Evolutionary conservation across 2,888 invertebrate species (phyloP).

Genomic region (Syritta pipiens): DNA sequence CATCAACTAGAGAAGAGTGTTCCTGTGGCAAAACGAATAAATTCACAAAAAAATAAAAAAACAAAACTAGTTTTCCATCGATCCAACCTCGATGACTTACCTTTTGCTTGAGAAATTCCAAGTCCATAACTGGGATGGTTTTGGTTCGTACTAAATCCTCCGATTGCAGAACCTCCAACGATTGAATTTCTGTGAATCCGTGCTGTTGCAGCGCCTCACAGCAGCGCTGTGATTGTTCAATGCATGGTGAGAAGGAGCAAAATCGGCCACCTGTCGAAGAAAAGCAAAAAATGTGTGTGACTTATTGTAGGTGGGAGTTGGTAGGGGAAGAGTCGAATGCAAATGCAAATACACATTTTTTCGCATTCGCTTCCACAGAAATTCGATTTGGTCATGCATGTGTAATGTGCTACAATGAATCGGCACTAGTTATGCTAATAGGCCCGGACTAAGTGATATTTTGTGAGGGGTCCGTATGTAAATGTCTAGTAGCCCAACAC

Average conservation of each 20-base stretch:
- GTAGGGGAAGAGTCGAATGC: neutral
- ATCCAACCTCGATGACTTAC: conserved; percentile 76
- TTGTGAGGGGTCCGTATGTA: conserved; percentile 37
- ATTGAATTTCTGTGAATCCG: conserved; percentile 91
- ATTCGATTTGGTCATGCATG: neutral
- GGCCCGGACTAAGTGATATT: conserved; percentile 12
- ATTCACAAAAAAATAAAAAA: neutral
- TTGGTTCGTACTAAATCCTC: conserved; percentile 87
- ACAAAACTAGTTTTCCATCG: conserved; percentile 36
- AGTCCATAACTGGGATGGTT: conserved; percentile 84
- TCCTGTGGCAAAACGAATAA: conserved; percentile 41
- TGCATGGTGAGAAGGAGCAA: conserved; percentile 99
- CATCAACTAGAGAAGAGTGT: conserved; percentile 37
- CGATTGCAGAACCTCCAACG: conserved; percentile 92
- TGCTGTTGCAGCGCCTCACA: conserved; percentile 85
- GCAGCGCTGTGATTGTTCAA: conserved; percentile 98
- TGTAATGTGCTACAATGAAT: neutral
- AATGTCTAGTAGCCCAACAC: conserved; percentile 18
- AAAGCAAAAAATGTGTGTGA: conserved; percentile 7
- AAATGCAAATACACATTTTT: too few relatives aligned
- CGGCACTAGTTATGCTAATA: conserved; percentile 31
- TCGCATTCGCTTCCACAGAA: too few relatives aligned
- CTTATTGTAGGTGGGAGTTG: conserved; percentile 5
- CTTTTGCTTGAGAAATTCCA: conserved; percentile 85
- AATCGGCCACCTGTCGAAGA: conserved; percentile 90